Conservation (phyloP, 2,888 invertebrate species). For the Chymomyza amoena region DNA sequence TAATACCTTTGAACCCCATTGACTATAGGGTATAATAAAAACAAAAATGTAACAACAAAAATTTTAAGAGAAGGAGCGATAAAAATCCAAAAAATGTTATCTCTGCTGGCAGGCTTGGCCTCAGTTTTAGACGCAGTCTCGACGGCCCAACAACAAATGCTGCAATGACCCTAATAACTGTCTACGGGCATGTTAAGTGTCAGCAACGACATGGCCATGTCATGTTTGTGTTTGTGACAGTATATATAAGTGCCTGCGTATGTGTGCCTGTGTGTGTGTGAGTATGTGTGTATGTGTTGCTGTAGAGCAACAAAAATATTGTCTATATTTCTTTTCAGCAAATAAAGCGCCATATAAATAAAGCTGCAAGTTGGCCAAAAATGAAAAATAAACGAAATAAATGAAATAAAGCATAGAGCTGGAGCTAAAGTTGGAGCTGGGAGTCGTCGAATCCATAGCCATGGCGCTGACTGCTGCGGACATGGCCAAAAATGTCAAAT, state of each 20-base stretch:
- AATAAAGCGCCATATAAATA: slow-evolving; percentile 72
- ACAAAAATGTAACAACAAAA: neutral
- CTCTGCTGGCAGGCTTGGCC: neutral
- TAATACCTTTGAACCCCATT: no score
- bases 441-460: neutral
- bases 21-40: slow-evolving; percentile 14
- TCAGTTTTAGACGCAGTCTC: slow-evolving; percentile 2
- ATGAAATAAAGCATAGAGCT: slow-evolving; percentile 4
- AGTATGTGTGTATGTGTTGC: slow-evolving; percentile 10
- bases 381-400: slow-evolving; percentile 53
- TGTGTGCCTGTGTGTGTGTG: slow-evolving; percentile 15
- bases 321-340: slow-evolving; percentile 73
- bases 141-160: slow-evolving; percentile 8
- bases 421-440: neutral
- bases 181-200: slow-evolving; percentile 73
- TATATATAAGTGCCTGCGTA: slow-evolving; percentile 12
- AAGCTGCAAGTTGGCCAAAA: slow-evolving; percentile 60
- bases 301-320: slow-evolving; percentile 53
- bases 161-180: slow-evolving; percentile 74
- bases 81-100: slow-evolving; percentile 4
- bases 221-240: slow-evolving; percentile 44
- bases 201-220: slow-evolving; percentile 69
- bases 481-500: slow-evolving; percentile 62
- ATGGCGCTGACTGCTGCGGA: slow-evolving; percentile 9
- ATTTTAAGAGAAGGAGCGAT: neutral